phyloP scores from a whole-genome alignment of 2,888 invertebrate species.

The Patella ulyssiponensis region DNA sequence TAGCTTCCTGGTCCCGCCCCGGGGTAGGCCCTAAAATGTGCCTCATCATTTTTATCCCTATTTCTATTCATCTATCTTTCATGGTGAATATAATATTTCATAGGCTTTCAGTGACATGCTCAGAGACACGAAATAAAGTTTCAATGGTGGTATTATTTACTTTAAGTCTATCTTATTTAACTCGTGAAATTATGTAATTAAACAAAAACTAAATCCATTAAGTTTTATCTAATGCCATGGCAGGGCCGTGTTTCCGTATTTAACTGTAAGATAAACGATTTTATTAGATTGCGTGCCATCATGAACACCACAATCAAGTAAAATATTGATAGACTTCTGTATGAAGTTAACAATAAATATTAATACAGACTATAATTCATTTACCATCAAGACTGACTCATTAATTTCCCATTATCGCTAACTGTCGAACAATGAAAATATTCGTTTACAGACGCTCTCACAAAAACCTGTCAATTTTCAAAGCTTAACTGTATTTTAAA shows the following conservation, averaged over 20 bases:
- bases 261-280: too few relatives aligned
- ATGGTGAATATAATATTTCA: not conserved
- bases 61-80: not conserved
- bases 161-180: too few relatives aligned
- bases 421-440: conserved; percentile 7
- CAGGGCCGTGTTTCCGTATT: too few relatives aligned
- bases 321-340: not conserved
- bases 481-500: conserved; percentile 5
- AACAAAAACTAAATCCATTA: too few relatives aligned
- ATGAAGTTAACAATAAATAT: conserved; percentile 12
- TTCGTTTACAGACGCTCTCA: not conserved
- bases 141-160: too few relatives aligned
- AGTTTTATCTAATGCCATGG: too few relatives aligned
- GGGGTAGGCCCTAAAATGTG: conserved; percentile 4
- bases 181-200: too few relatives aligned
- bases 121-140: too few relatives aligned
- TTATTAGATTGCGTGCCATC: too few relatives aligned
- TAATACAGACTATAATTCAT: not conserved
- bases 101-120: too few relatives aligned
- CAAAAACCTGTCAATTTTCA: not conserved
- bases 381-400: not conserved
- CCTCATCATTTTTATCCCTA: not conserved
- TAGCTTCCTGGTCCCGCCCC: conserved; percentile 10
- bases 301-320: not conserved
- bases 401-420: conserved; percentile 3